Conservation (phyloP, 1,140 invertebrate genomes). For the Drosophila rufa region DNA sequence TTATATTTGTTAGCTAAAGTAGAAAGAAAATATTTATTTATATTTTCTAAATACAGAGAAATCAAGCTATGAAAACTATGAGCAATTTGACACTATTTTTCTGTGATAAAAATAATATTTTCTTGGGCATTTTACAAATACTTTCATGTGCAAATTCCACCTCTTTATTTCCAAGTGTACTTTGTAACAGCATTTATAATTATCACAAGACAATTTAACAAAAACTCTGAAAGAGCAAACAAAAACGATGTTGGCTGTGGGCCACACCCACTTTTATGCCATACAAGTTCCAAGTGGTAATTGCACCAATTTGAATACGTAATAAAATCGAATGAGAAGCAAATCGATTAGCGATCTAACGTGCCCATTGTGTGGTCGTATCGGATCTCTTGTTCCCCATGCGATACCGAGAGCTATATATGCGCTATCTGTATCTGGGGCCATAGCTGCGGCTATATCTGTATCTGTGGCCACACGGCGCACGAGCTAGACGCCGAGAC, state of each 20-base stretch:
- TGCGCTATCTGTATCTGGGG: constrained; percentile 14
- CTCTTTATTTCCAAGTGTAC: constrained; percentile 26
- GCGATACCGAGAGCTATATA: constrained; percentile 10
- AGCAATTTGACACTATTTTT: too few relatives aligned
- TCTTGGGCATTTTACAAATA: too few relatives aligned
- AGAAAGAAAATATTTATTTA: too few relatives aligned
- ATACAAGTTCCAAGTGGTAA: constrained; percentile 80
- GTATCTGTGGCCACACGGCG: constrained; percentile 10
- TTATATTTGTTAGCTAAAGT: neutral
- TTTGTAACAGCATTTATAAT: constrained; percentile 69
- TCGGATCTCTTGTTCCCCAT: constrained; percentile 39
- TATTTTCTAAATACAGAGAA: too few relatives aligned
- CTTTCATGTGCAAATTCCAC: too few relatives aligned
- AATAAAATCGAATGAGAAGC: constrained; percentile 82
- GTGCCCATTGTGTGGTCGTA: constrained; percentile 80
- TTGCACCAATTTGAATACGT: constrained; percentile 84
- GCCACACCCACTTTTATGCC: constrained; percentile 76
- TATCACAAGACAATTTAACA: constrained; percentile 75
- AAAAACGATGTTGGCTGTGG: constrained; percentile 37
- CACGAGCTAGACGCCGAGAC: constrained; percentile 72
- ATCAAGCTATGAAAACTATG: too few relatives aligned
- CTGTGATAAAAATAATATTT: too few relatives aligned
- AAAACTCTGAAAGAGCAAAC: constrained; percentile 52
- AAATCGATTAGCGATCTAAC: constrained; percentile 84
- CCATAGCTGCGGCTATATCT: constrained; percentile 11